Percentiles rank a stretch among this genome's conserved stretches.
Evolutionary conservation across 92 coral and sea anemone species (phyloP).

Genomic region (Umimayanthus chanpuru): DNA sequence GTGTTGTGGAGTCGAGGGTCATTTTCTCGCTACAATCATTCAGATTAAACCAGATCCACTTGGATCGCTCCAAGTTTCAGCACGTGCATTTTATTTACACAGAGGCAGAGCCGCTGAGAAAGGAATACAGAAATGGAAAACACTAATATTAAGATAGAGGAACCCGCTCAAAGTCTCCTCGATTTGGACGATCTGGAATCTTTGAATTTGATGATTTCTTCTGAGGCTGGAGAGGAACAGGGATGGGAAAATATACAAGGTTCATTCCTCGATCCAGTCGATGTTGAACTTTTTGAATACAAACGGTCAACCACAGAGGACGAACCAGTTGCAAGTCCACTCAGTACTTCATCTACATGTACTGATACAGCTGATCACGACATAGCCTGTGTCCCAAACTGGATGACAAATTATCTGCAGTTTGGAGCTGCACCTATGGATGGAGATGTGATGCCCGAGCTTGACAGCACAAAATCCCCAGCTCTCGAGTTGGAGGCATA

Average conservation of each 20-base stretch:
- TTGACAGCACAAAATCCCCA: not conserved
- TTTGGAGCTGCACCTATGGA: not conserved
- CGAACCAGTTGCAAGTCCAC: not conserved
- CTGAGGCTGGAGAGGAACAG: not conserved
- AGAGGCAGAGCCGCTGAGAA: not conserved
- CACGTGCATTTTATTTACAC: slow-evolving; percentile 7
- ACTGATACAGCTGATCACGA: not conserved
- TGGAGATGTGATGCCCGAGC: not conserved
- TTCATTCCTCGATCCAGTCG: not conserved
- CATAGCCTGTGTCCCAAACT: slow-evolving; percentile 12
- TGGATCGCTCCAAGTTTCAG: not conserved
- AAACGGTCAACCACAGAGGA: not conserved
- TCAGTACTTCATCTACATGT: not conserved
- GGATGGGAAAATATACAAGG: not conserved
- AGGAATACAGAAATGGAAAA: not conserved
- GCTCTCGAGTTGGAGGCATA: not conserved
- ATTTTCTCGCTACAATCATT: slow-evolving; percentile 1
- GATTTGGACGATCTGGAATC: not conserved
- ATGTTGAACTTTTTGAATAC: not conserved
- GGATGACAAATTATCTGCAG: slow-evolving; percentile 18
- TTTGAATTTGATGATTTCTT: not conserved
- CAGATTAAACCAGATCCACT: not conserved
- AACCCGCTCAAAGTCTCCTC: not conserved
- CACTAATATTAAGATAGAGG: not conserved
- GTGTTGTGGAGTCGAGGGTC: not conserved